Percentiles rank a stretch among this genome's conserved stretches.
These are phyloP conservation scores for Helogale parvula DNA, from an alignment of 2,113 vertebrate species.

Conservation along the genomic window DNA sequence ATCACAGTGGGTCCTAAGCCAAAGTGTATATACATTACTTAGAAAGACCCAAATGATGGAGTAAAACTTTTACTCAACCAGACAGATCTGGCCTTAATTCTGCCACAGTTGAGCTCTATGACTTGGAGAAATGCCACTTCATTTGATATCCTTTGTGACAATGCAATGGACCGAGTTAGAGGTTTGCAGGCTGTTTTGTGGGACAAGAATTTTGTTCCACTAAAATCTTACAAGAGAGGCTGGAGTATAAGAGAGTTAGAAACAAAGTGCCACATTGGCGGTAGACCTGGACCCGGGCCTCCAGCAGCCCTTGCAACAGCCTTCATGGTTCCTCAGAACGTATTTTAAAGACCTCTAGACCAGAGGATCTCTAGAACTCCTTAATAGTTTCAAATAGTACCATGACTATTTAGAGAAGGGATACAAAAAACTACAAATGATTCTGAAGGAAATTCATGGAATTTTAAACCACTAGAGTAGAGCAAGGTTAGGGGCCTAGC, in stretches of 20 bases:
- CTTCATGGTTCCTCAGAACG: neutral
- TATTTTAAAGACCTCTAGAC: too few relatives aligned
- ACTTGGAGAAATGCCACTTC: neutral
- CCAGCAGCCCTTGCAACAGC: rapidly evolving
- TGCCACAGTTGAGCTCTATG: neutral
- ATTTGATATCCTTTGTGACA: neutral
- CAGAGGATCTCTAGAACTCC: neutral
- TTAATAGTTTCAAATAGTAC: neutral
- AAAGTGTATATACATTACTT: neutral
- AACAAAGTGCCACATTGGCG: neutral
- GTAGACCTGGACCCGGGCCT: neutral
- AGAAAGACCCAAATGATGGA: neutral
- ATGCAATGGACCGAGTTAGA: neutral
- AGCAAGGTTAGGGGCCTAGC: rapidly evolving
- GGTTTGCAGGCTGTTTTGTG: neutral
- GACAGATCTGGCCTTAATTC: neutral
- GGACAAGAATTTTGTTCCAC: neutral
- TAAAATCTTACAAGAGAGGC: neutral
- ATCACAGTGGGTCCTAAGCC: neutral
- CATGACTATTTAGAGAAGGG: neutral
- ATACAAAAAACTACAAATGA: neutral
- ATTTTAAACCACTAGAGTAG: neutral
- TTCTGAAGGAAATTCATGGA: neutral
- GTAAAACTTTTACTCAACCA: neutral
- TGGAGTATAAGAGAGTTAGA: neutral